A percentile compares a stretch with the other conserved stretches of the same genome.
Conservation (phyloP, 2,113 vertebrate genomes). For the Tympanuchus pallidicinctus region DNA sequence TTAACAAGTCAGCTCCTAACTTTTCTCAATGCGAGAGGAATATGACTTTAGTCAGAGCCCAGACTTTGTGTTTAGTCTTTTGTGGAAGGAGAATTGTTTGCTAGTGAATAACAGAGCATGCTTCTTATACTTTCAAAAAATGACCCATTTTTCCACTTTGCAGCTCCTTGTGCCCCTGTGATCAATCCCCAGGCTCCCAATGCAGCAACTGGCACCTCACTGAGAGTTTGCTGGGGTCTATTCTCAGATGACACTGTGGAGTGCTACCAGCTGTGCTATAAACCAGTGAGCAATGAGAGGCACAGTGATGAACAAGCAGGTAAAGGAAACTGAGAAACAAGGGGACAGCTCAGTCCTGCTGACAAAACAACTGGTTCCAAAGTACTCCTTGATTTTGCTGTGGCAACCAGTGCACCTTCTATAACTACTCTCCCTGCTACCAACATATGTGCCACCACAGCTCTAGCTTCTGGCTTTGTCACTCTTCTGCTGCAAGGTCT, state of each 20-base stretch:
- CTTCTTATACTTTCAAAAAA: neutral
- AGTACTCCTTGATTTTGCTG: neutral
- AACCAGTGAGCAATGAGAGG: constrained; percentile 79
- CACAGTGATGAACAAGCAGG: constrained; percentile 74
- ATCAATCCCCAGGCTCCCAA: constrained; percentile 91
- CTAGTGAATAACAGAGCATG: neutral
- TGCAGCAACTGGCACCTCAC: constrained; percentile 86
- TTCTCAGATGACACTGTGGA: constrained; percentile 94
- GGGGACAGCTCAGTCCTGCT: neutral
- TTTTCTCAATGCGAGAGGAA: neutral
- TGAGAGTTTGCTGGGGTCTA: constrained; percentile 92
- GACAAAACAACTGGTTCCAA: neutral
- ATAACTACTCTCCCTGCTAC: neutral
- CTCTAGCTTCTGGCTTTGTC: neutral
- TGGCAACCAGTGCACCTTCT: neutral
- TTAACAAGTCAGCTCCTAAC: neutral
- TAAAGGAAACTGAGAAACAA: constrained; percentile 59
- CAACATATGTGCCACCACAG: neutral
- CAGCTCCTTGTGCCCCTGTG: constrained; percentile 93
- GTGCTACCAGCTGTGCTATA: constrained; percentile 87
- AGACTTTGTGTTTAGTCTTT: neutral
- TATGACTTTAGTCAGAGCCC: neutral
- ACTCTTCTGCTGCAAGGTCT: neutral
- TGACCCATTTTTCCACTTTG: neutral
- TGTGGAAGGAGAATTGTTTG: neutral